Conservation (phyloP, 2,888 invertebrate species). For the Leucania comma region DNA sequence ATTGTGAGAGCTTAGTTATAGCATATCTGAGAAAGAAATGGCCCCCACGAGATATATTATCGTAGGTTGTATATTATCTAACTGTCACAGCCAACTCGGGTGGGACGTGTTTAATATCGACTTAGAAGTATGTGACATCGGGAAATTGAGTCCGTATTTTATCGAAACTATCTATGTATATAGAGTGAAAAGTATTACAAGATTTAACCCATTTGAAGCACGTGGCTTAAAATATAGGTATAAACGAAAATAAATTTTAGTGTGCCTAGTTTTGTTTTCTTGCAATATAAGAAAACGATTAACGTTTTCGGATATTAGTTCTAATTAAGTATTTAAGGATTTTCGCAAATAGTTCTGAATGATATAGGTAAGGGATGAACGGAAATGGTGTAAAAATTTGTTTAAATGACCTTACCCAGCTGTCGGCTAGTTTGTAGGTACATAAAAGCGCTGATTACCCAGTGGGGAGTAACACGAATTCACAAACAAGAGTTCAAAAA, state of each 20-base stretch:
- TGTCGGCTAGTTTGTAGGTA: constrained; percentile 13
- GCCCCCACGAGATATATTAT: constrained; percentile 24
- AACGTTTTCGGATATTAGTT: not conserved
- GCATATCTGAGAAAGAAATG: constrained; percentile 25
- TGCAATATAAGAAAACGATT: not conserved
- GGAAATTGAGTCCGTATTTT: constrained; percentile 39
- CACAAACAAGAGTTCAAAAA: constrained; percentile 27
- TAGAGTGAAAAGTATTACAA: constrained; percentile 17
- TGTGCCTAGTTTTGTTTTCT: too few species aligned
- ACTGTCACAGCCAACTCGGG: constrained; percentile 49
- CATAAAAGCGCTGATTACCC: constrained; percentile 44
- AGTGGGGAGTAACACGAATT: constrained; percentile 30
- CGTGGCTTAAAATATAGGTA: not conserved
- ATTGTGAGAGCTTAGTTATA: not conserved
- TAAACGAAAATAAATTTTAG: not conserved
- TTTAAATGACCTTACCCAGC: constrained; percentile 3
- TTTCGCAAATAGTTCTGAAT: not conserved
- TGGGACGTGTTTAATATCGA: constrained; percentile 56
- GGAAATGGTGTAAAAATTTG: constrained; percentile 10
- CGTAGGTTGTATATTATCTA: constrained; percentile 32
- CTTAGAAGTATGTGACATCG: constrained; percentile 43
- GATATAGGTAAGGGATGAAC: not conserved
- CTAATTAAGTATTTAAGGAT: not conserved
- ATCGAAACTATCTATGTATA: constrained; percentile 18
- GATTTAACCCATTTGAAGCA: constrained; percentile 12